Evolutionary conservation across 2,797 vertebrate species (phyloP), one percentile per base, ranked within the genome.

Genomic region (Sylvilagus floridanus): DNA sequence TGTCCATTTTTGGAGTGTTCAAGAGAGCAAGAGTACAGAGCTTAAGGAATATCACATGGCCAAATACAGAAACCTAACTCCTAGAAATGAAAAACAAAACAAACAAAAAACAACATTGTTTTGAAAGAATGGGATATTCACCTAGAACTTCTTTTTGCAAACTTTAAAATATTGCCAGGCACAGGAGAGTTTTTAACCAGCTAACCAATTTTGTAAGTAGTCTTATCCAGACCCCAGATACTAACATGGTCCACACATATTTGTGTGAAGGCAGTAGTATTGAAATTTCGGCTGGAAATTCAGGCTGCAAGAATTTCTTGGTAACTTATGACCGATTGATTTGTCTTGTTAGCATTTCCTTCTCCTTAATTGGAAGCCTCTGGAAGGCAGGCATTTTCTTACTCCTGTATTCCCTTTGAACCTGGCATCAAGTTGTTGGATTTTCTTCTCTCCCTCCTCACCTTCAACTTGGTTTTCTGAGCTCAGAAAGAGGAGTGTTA

Each of bases 101-200:
- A 57, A 57, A 57, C 5, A 21, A 57, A 57, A 57, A 57, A 57
- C 54, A 57, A 21, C 54, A 63, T 47, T 92, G 75, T 94, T 96
- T 95, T 63, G 54, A 79, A 93, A 88, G 63, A 69, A 86, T 78
- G 81, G 35, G 84, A 60, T 87, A 93, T 95, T 88, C 37, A 62
- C 93, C 78, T 87, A 82, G 88, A 75, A 90, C 69, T 92, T 95
- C 30, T 77, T 78, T 96, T 92, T 81, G 83, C 62, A 84, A 96
- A 88, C 66, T 95, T 75, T 50, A 66, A 88, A 86, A 79, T 84
- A 63, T 72, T 65, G 35, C 57, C 57, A 60, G 60, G 4, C 52
- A 32, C 57, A 30, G 32, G n/a, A 22, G 28, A 50, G 21, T 7
- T 83, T 77, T 68, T 84, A 84, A 47, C 24, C n/a, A 84, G 52